Percentiles rank a stretch among this genome's conserved stretches.
phyloP scores from a whole-genome alignment of 92 coral and sea anemone species.

The Pocillopora grandis region DNA sequence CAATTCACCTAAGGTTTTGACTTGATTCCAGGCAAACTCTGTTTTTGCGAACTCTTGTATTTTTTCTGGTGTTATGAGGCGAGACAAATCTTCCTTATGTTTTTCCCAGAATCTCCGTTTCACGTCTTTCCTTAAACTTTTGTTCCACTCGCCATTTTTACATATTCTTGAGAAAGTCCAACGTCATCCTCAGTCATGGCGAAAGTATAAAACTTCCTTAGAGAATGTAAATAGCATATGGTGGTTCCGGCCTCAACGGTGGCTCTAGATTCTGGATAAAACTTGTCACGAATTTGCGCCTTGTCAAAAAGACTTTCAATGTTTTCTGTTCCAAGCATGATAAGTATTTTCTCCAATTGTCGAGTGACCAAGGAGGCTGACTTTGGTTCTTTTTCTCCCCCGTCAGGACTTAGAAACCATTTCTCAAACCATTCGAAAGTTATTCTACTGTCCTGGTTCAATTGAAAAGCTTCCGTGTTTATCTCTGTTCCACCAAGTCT shows the following conservation, averaged over 20 bases:
- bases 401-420: conserved; percentile 26
- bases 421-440: not conserved
- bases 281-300: conserved; percentile 24
- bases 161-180: no score
- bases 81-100: conserved; percentile 7
- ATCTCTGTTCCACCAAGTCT: not conserved
- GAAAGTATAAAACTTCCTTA: no score
- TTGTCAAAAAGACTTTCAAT: conserved; percentile 26
- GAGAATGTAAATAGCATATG: no score
- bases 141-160: no score
- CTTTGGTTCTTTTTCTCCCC: conserved; percentile 20
- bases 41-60: conserved; percentile 12
- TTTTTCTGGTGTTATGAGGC: conserved; percentile 20
- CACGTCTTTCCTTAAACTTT: no score
- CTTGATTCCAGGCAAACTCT: no score
- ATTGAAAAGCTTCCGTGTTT: not conserved
- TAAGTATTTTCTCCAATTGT: conserved; percentile 5
- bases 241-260: no score
- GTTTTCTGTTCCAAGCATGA: not conserved
- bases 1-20: no score
- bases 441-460: not conserved
- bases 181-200: no score
- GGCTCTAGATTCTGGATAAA: conserved; percentile 26
- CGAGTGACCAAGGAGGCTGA: not conserved
- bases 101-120: no score